Percentiles rank a stretch among this genome's conserved stretches.
Evolutionary conservation across 2,113 vertebrate species (phyloP).

Genomic region (Stegastes partitus): DNA sequence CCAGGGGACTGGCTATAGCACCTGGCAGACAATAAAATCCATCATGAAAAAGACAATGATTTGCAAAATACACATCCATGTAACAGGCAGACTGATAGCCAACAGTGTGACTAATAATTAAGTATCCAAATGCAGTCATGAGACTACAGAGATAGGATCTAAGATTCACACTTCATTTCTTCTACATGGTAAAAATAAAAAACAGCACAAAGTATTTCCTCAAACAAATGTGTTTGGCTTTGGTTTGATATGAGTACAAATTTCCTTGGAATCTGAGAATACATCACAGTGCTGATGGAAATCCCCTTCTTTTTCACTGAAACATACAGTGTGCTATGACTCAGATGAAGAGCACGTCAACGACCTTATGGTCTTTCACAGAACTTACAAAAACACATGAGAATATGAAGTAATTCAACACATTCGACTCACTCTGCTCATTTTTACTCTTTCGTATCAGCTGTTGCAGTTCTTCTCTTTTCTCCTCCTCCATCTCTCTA

Average conservation of each 20-base stretch:
- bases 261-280: slow-evolving; percentile 57
- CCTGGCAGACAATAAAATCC: slow-evolving; percentile 79
- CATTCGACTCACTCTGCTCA: slow-evolving; percentile 88
- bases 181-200: slow-evolving; percentile 29
- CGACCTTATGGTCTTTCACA: slow-evolving; percentile 22
- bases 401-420: neutral
- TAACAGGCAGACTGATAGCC: neutral
- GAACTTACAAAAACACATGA: slow-evolving; percentile 17
- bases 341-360: slow-evolving; percentile 45
- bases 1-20: slow-evolving; percentile 93
- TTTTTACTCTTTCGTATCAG: slow-evolving; percentile 91
- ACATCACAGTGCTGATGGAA: slow-evolving; percentile 49
- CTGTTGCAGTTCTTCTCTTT: slow-evolving; percentile 88
- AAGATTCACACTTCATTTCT: slow-evolving; percentile 33
- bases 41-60: neutral
- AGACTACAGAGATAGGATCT: slow-evolving; percentile 1
- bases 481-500: slow-evolving; percentile 84
- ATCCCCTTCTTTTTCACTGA: slow-evolving; percentile 55
- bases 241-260: slow-evolving; percentile 42
- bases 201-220: slow-evolving; percentile 21
- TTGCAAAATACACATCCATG: neutral
- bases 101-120: neutral
- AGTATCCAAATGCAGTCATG: neutral
- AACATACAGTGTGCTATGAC: slow-evolving; percentile 47
- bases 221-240: slow-evolving; percentile 34